Base-by-base conservation (phyloP, 2,113 vertebrate species). In the Spizaetus ornatus region DNA sequence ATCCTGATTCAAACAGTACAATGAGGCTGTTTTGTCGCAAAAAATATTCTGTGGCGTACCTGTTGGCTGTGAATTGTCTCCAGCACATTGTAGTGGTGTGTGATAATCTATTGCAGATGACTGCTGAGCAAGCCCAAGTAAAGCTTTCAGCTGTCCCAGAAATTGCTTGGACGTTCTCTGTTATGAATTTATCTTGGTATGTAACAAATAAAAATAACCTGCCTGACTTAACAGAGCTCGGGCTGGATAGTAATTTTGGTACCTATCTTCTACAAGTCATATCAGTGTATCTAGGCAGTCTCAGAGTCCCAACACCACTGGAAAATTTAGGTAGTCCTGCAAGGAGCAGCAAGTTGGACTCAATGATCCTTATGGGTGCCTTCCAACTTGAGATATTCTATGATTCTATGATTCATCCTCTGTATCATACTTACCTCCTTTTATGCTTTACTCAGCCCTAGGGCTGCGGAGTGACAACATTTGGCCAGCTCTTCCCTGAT, bases 51-150 rank as follows among this genome's bases (percentile, higher is more conserved):
- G 43, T 32, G 27, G 13, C 18, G 5, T 43, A 26, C 13, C 12
- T 29, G 17, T 65, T 27, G 36, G 38, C 48, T 58, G 62, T 11
- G 29, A 73, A 17, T 48, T 32, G 20, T 65, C 56, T 66, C 40
- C 47, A 2, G 3, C 20, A 23, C 15, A 1, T 20, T n/a, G 29
- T 34, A 15, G 48, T 48, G n/a, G 13, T 45, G 23, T 6, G 1
- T 31, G 23, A 34, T 50, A 56, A 36, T 48, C 40, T 63, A 26
- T 22, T 36, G 31, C 43, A 83, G 45, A 13, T 31, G 53, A 7
- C 29, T 59, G 76, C 43, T 36, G 40, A 61, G 50, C n/a, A 52
- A 90, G 58, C 38, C 62, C 26, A n/a, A 14, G 10, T 31, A 29
- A 76, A 87, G 42, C 62, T 34, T 55, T 62, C 63, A 40, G 47